Base-by-base conservation (phyloP, 2,797 vertebrate genomes). In the Vultur gryphus region DNA sequence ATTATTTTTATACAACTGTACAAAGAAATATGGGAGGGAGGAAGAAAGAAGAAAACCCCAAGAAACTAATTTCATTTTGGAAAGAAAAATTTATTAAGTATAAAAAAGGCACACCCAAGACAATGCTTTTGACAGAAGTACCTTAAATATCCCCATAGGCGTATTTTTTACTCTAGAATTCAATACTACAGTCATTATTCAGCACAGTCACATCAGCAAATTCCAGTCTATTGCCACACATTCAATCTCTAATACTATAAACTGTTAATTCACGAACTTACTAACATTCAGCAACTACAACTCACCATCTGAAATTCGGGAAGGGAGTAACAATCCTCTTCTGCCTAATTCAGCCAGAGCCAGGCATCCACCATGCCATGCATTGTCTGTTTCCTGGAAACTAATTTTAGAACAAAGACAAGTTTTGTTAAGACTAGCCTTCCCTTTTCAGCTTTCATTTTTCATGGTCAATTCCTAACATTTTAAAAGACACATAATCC, bases 291-390 rank as follows among this genome's bases (percentile, higher is more conserved):
- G 59, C 67, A 71, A 9, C 64, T 26, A 12, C 41, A 94, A 98
- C 98, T 82, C 98, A 99, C 99, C 99, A 55, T 99, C 98, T 31
- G 98, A 81, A 26, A 99, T 98, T 35, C 99, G 98, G 23, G 99
- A 99, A 29, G 99, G 99, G 49, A 99, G 98, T 86, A 99, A 96
- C 92, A 99, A 98, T 82, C 99, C 99, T 98, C 99, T 98, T 78
- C 99, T 98, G 70, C 99, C 99, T 54, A 99, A 98, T 90, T 99
- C 99, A 8, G 99, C 99, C 94, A 99, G 97, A 5, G 99, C 99
- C 87, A 99, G 98, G 95, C 99, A 99, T 52, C 99, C 99, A 0
- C 99, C 99, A 9, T 99, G 99, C 99, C 99, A 99, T 0, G 99
- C 98, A 3, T 98, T 99, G 95, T 99, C 99, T 0, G 99, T 99